A percentile compares a stretch with the other conserved stretches of the same genome.
phyloP scores from a whole-genome alignment of 2,888 invertebrate genomes.

The Odontomyia ornata region DNA sequence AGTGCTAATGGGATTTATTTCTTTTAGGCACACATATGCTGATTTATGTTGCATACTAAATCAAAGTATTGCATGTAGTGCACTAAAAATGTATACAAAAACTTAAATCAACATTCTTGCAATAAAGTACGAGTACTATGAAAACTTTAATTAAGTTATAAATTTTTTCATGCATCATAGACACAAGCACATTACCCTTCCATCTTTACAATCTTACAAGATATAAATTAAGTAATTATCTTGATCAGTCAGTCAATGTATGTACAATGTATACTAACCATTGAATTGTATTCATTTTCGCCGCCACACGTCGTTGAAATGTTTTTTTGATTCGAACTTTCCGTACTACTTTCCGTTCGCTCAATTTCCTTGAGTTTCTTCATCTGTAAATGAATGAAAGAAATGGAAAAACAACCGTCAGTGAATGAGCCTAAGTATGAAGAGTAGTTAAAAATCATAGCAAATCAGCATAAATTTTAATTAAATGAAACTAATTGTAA shows the following conservation, averaged over 20 bases:
- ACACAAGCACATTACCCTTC: too few relatives aligned
- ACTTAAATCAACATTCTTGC: too few relatives aligned
- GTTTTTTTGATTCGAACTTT: slow-evolving; percentile 55
- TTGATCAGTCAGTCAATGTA: not conserved
- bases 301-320: slow-evolving; percentile 55
- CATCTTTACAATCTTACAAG: slow-evolving; percentile 19
- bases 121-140: too few relatives aligned
- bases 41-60: too few relatives aligned
- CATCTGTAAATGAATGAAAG: slow-evolving; percentile 64
- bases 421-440: not conserved
- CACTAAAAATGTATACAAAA: too few relatives aligned
- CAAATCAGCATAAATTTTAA: not conserved
- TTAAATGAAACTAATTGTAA: not conserved
- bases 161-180: too few relatives aligned
- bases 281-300: slow-evolving; percentile 53
- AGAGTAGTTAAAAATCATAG: not conserved
- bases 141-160: too few relatives aligned
- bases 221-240: not conserved
- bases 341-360: slow-evolving; percentile 59
- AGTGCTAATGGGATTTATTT: too few relatives aligned
- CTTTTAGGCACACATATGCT: too few relatives aligned
- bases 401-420: slow-evolving; percentile 1
- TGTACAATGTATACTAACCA: slow-evolving; percentile 51
- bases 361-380: slow-evolving; percentile 68
- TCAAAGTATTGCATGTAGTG: too few relatives aligned